Evolutionary conservation across 2,113 vertebrate species (phyloP), one percentile per base, ranked within the genome.

Genomic region (Bubalus kerabau): DNA sequence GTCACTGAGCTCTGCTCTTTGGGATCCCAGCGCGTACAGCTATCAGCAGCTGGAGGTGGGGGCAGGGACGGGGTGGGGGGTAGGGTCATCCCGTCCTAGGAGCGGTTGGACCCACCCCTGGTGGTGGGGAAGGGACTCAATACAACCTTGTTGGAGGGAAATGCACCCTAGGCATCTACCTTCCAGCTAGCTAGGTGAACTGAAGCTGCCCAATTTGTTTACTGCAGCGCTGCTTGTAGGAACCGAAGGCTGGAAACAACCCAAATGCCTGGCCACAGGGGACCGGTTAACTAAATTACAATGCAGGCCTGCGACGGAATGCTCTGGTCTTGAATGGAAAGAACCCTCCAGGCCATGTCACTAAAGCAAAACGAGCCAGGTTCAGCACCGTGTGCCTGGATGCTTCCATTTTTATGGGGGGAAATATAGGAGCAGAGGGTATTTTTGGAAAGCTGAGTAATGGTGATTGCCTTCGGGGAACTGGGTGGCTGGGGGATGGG

Each of bases 381-480:
- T 2, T 21, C 16, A 10, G 57, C 17, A 7, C 23, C 2, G 50
- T 0, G 14, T 11, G 60, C 60, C 89, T n/a, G 0, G 67, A 60
- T 8, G 76, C 48, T 76, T 59, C 88, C 4, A n/a, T 60, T 46
- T 82, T 32, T 62, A 15, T 8, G 36, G 50, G 28, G 80, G 46
- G 52, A 13, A 40, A 80, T 1, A 28, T 1, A 56, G 2, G 10
- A 32, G 23, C 11, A 14, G 9, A 17, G 14, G 9, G 1, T 71
- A 21, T 74, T 92, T 81, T 62, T 21, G 90, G 90, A 94, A 67
- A 92, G 32, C 52, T 21, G 15, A 83, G 48, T 30, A 17, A 16
- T 1, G 1, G 36, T 2, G 43, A 71, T 1, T 24, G 76, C 57
- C 32, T 59, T 82, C 0, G 0, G 30, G 46, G 52, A 82, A 48